These are phyloP conservation scores for Morinoia aosen DNA, from an alignment of 2,888 invertebrate genomes.

Conservation along the genomic window DNA sequence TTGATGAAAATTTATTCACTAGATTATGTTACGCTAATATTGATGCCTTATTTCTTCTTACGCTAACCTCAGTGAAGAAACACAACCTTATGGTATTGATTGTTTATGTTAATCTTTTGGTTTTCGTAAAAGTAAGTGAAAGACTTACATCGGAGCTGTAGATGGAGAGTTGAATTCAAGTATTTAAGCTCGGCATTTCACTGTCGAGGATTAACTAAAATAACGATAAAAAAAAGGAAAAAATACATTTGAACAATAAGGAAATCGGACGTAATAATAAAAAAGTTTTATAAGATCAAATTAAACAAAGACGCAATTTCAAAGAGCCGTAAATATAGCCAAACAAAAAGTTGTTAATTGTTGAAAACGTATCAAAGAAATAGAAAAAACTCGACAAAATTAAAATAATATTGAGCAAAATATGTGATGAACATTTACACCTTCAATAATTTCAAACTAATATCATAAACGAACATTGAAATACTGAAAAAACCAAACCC, in stretches of 20 bases:
- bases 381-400: background rate
- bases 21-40: background rate
- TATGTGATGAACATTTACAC: background rate
- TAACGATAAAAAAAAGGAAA: no score
- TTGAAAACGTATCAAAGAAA: background rate
- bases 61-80: no score
- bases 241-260: no score
- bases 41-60: background rate
- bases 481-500: background rate
- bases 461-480: background rate
- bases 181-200: no score
- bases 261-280: background rate
- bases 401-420: background rate
- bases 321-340: background rate
- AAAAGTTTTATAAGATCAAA: background rate
- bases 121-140: background rate
- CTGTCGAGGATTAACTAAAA: no score
- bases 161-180: background rate
- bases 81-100: no score
- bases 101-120: no score
- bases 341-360: background rate
- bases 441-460: background rate
- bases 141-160: background rate
- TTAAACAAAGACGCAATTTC: background rate
- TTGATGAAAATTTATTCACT: constrained; percentile 57